These are phyloP conservation scores for Leucopternis melanops DNA, from an alignment of 2,113 vertebrate genomes.

Conservation along the genomic window DNA sequence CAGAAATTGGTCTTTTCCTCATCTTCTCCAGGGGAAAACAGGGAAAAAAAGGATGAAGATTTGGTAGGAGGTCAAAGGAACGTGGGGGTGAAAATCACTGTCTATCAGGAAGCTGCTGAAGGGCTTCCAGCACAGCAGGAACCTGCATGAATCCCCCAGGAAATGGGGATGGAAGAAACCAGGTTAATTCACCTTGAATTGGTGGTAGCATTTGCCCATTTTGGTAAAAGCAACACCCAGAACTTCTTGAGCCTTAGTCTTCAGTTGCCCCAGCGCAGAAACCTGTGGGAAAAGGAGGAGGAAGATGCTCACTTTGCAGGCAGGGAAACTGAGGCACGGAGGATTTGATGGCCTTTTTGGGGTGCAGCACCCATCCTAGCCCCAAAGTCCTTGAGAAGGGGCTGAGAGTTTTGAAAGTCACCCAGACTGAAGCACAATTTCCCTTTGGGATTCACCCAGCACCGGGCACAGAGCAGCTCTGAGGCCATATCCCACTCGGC, in stretches of 20 bases:
- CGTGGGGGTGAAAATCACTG: neutral
- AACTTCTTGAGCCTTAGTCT: neutral
- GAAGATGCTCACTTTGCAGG: neutral
- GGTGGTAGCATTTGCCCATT: neutral
- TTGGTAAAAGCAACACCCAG: neutral
- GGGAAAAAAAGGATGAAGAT: neutral
- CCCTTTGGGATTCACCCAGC: neutral
- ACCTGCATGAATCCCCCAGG: neutral
- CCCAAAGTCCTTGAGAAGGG: neutral
- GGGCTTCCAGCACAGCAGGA: neutral
- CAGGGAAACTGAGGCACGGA: neutral
- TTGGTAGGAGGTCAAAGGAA: neutral
- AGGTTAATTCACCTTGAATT: neutral
- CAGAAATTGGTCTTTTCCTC: neutral
- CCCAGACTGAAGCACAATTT: rapidly evolving
- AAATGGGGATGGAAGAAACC: neutral
- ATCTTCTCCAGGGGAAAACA: neutral
- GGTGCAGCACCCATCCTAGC: neutral
- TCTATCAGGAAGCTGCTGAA: neutral
- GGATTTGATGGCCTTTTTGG: neutral
- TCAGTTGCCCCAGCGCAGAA: neutral
- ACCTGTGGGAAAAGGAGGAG: neutral
- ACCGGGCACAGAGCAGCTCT: neutral
- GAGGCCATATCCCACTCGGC: neutral
- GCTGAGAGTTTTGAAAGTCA: neutral